Base-by-base conservation (phyloP, 2,113 vertebrate genomes). In the Petrocephalus zakoni region DNA sequence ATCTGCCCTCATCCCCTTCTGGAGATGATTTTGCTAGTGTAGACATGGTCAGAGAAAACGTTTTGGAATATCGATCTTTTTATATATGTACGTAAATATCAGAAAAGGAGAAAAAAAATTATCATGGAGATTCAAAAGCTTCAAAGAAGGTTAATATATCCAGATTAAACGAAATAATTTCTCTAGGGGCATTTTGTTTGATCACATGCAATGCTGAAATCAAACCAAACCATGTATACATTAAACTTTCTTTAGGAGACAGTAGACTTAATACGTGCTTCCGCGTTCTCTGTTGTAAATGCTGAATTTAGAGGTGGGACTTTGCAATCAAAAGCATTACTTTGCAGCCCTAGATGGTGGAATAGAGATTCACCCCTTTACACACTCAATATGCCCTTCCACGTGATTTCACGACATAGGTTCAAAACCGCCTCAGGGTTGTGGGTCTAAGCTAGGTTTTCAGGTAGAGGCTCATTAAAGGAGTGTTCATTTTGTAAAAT, bases 401-500 rank as follows among this genome's bases (percentile, higher is more conserved):
- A 68, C n/a, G 6, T 55, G 84, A 86, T 53, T 86, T 56, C 49
- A 86, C n/a, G 47, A 56, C 51, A 29, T 29, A 86, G 84, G 25
- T 55, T 55, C 19, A 49, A 83, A n/a, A 83, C 46, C 75, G 2
- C 15, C 6, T 81, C 10, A 46, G 25, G 42, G 75, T 81, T 81
- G 37, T 37, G 5, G 29, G 29, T 46, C 75, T 42, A 81, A 46
- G 75, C 75, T 42, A 46, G 75, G 83, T 52, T 52, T 85, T 85
- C 83, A 52, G 19, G 49, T 52, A 85, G 47, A 53, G 46, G 75
- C 42, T 81, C 75, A 37, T 81, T 46, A 83, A 46, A 46, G 81
- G 81, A 56, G 84, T 86, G 25, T 86, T 86, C 17, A 86, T 86
- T 86, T 53, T 86, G 84, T 86, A 86, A 85, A 86, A 55, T 86